Base-by-base conservation (phyloP, 2,888 invertebrate species). In the Baronia brevicornis region DNA sequence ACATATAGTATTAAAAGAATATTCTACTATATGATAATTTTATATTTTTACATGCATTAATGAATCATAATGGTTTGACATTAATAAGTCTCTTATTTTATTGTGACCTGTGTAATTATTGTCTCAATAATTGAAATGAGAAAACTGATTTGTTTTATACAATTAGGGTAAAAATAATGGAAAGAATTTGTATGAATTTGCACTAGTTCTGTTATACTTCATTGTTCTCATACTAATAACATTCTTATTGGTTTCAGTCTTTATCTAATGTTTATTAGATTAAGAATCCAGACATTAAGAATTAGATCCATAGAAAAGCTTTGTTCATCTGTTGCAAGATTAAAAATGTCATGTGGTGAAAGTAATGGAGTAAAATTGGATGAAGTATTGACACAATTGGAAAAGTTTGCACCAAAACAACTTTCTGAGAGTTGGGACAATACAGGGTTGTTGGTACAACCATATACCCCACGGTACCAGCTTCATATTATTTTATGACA, bases 341-440 rank as follows among this genome's bases (percentile, higher is more conserved):
- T 48, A 9, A 73, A 62, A 48, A 73, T 77, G 71, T 60, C 67
- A 24, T 44, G 51, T 25, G 70, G 64, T 31, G 67, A 71, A 34
- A 64, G 53, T 37, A 39, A 53, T 39, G 88, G 88, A 32, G 54
- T 86, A 2, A 52, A 82, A 3, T 51, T 90, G 37, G 54, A 54
- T 7, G 70, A 74, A 38, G 86, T 92, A 2, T 57, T 92, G 19
- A 54, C 73, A 5, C 82, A 79, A 31, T 71, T 96, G 38, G 88
- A 92, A 52, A 67, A 77, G 4, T 91, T 91, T 71, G 94, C 95
- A 1, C 89, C 93, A 4, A 66, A 87, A 15, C 67, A 80, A 1
- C 72, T 92, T 6, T 94, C 96, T 2, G 96, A 92, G 53, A 87
- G 86, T 29, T 98, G 97, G 97, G 98, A 98, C 63, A 98, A 98